Conservation (phyloP, 92 coral and sea anemone genomes). For the Virgularia gustaviana region DNA sequence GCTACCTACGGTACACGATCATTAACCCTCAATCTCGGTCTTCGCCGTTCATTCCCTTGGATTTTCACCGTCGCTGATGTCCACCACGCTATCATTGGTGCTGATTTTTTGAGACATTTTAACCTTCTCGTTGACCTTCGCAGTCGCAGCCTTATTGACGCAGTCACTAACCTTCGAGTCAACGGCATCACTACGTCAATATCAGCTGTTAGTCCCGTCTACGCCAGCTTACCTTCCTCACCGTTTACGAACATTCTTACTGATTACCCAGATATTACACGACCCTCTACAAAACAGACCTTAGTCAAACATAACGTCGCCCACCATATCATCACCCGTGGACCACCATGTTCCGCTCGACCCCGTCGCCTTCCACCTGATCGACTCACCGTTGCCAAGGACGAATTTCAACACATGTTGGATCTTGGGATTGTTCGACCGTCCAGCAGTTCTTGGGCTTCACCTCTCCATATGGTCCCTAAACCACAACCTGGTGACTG, state of each 20-base stretch:
- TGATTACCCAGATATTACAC: background rate
- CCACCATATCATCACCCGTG: slow-evolving; percentile 14
- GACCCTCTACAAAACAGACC: background rate
- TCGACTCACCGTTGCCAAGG: slow-evolving; percentile 6
- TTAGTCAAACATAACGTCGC: background rate
- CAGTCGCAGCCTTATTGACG: slow-evolving; percentile 20
- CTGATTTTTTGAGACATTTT: slow-evolving; percentile 18
- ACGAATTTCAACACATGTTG: slow-evolving; percentile 8
- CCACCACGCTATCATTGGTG: slow-evolving; percentile 3
- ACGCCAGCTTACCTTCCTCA: slow-evolving; percentile 19
- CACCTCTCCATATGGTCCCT: slow-evolving; percentile 23
- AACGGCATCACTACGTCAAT: slow-evolving; percentile 26
- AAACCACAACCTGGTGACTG: slow-evolving; percentile 15
- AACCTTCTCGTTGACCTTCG: slow-evolving; percentile 1
- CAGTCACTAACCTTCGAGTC: background rate
- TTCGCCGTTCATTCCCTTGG: slow-evolving; percentile 16
- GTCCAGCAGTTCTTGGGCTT: slow-evolving; percentile 28
- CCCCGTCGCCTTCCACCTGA: slow-evolving; percentile 26
- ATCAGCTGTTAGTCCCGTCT: slow-evolving; percentile 7
- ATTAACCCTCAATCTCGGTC: slow-evolving; percentile 34
- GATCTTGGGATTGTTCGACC: slow-evolving; percentile 3
- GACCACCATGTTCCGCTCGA: slow-evolving; percentile 6
- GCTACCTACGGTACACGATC: slow-evolving; percentile 12
- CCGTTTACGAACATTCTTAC: slow-evolving; percentile 10
- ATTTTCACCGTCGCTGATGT: slow-evolving; percentile 29